Evolutionary conservation across 2,113 vertebrate species (phyloP).

Genomic region (Pluvianellus socialis): DNA sequence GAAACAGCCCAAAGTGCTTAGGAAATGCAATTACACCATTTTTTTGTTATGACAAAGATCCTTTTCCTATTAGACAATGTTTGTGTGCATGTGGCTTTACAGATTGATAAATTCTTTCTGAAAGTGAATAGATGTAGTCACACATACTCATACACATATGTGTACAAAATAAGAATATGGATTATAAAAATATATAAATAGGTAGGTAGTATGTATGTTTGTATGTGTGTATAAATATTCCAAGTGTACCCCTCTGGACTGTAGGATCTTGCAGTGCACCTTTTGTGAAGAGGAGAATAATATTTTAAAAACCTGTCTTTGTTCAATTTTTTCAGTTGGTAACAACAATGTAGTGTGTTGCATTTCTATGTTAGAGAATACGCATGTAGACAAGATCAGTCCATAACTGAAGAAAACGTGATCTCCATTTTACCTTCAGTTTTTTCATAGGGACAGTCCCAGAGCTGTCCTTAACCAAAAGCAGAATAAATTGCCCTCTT

Average conservation of each 20-base stretch:
- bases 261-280: not conserved
- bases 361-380: not conserved
- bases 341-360: rapidly evolving
- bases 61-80: not conserved
- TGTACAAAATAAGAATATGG: not conserved
- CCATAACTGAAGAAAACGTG: not conserved
- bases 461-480: not conserved
- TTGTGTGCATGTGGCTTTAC: not conserved
- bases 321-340: not conserved
- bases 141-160: not conserved
- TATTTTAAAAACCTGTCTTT: not conserved
- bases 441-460: not conserved
- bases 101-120: not conserved
- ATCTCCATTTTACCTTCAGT: not conserved
- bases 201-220: not conserved
- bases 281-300: not conserved
- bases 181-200: not conserved
- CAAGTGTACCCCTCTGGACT: not conserved
- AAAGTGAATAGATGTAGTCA: no score
- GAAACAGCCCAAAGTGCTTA: not conserved
- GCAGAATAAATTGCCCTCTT: not conserved
- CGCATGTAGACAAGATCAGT: rapidly evolving
- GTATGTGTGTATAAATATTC: not conserved
- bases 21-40: not conserved
- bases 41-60: not conserved